Base-by-base conservation (phyloP, 2,113 vertebrate genomes). In the Microtus pennsylvanicus region DNA sequence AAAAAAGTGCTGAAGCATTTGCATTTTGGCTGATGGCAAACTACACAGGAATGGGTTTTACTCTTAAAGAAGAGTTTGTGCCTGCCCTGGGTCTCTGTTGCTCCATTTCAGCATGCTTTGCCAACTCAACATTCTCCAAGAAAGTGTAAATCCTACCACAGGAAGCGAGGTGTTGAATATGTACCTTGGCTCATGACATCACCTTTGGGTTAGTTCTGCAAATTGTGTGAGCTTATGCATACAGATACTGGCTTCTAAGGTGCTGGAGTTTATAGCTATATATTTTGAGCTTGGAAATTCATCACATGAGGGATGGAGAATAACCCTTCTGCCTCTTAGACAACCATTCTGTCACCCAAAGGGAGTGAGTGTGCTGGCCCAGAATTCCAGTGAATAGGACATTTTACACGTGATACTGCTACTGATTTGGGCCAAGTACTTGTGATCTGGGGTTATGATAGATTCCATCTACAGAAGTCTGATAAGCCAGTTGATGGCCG, bases 61-160 rank as follows among this genome's bases (percentile, higher is more conserved):
- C 95, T 98, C 97, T 97, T 97, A 98, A 97, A 97, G 94, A 97
- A 96, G 95, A 97, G 96, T 94, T 94, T 97, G 93, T 98, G 96
- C 88, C 90, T 97, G 96, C 87, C 86, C 78, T 28, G 93, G 92
- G 77, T 98, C 96, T 98, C 97, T 96, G 94, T 91, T 97, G 94
- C 97, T 98, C 96, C 90, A 97, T 98, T 98, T 98, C 45, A 16
- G 35, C 72, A 80, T 50, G 97, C 89, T 78, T 87, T 98, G 98
- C 98, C 98, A 98, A 96, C 94, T 98, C 97, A 94, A 96, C 96
- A 94, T 98, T 98, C 97, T 97, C 94, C 78, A 97, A 98, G 98
- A 98, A 98, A 97, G 81, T 97, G 97, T 98, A 98, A 98, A 98
- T 98, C 94, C 96, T 96, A 97, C 96, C 94, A 97, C 67, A 93